phyloP scores from a whole-genome alignment of 2,888 invertebrate species.

The Athrips mouffetella region DNA sequence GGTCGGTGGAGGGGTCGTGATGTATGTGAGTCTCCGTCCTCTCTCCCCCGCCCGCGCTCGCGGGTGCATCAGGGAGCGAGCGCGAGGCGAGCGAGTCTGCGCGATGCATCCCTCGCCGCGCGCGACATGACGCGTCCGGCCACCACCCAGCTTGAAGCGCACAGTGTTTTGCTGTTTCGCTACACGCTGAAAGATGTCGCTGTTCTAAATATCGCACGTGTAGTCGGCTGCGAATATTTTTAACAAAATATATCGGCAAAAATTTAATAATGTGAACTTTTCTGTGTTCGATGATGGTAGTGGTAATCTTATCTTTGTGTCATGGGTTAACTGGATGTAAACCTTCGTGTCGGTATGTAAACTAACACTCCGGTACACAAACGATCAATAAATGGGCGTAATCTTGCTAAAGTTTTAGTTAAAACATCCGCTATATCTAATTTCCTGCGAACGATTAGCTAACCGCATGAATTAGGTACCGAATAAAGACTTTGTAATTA shows the following conservation, averaged over 20 bases:
- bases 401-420: neutral
- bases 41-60: neutral
- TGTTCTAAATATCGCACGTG: neutral
- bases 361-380: neutral
- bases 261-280: too few species aligned
- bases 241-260: neutral
- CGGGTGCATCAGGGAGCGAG: neutral
- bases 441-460: too few species aligned
- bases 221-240: neutral
- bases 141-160: neutral
- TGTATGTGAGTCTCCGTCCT: conserved; percentile 14
- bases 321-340: neutral
- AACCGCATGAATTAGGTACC: too few species aligned
- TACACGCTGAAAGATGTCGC: conserved; percentile 2
- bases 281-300: too few species aligned
- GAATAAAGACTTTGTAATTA: too few species aligned
- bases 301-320: neutral
- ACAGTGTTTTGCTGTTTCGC: neutral
- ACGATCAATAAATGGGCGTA: conserved; percentile 9
- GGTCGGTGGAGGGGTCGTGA: conserved; percentile 36
- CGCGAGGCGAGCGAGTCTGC: conserved; percentile 8
- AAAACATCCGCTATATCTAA: too few species aligned
- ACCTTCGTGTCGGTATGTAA: neutral
- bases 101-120: neutral
- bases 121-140: neutral